phyloP scores from a whole-genome alignment of 2,888 invertebrate genomes.

The Drosophila yooni region DNA sequence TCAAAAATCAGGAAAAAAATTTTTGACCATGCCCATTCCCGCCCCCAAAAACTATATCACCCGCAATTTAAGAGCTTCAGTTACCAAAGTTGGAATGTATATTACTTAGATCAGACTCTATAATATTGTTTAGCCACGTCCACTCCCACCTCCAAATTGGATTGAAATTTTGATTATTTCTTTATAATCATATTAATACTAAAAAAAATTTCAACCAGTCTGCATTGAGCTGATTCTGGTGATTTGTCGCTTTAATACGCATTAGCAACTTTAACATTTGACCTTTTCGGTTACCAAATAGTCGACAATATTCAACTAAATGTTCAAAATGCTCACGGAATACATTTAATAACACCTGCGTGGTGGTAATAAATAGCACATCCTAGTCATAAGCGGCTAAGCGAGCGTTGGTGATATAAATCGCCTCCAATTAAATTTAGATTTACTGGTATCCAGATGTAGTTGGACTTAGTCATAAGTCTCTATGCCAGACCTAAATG shows the following conservation, averaged over 20 bases:
- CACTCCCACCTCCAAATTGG: neutral
- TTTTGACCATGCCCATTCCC: no score
- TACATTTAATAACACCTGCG: constrained; percentile 28
- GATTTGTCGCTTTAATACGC: constrained; percentile 35
- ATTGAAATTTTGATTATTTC: neutral
- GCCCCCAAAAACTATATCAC: no score
- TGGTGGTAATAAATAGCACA: constrained; percentile 27
- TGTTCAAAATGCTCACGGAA: constrained; percentile 58
- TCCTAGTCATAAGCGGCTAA: constrained; percentile 1
- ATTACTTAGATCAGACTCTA: no score
- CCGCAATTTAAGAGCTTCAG: no score
- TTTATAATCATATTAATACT: neutral
- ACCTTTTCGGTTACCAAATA: constrained; percentile 52
- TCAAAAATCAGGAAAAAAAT: no score
- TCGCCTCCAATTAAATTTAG: neutral
- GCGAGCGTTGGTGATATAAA: neutral
- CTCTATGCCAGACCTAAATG: neutral
- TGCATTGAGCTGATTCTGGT: neutral
- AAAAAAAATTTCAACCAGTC: neutral
- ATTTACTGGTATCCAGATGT: neutral
- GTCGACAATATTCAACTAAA: constrained; percentile 22
- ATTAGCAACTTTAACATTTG: constrained; percentile 44
- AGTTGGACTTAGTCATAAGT: neutral
- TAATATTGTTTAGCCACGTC: no score
- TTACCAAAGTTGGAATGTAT: no score